These are phyloP conservation scores for Micropoecilia bifurca DNA, from an alignment of 2,797 vertebrate species.

Conservation along the genomic window DNA sequence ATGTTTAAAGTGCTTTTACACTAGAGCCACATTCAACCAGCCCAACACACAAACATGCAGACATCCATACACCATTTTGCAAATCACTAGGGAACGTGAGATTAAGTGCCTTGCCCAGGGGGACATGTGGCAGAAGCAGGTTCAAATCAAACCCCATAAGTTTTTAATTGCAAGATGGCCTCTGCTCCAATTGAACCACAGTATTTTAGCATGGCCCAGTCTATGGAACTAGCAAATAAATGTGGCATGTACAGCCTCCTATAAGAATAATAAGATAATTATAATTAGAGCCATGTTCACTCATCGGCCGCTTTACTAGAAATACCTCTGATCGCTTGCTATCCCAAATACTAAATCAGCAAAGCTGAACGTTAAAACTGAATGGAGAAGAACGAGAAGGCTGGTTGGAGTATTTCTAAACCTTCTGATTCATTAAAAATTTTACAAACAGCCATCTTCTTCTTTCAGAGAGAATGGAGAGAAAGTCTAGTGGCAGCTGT, in stretches of 20 bases:
- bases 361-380: neutral
- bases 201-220: neutral
- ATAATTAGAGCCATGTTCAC: neutral
- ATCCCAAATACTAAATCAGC: neutral
- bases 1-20: neutral
- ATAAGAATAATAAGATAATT: neutral
- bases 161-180: neutral
- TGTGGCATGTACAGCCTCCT: neutral
- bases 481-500: neutral
- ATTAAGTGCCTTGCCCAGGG: neutral
- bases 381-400: neutral
- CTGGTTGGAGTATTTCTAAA: neutral
- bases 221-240: neutral
- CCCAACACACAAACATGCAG: neutral
- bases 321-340: neutral
- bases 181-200: neutral
- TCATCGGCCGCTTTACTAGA: neutral
- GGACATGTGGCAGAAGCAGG: neutral
- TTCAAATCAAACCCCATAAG: neutral
- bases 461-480: neutral
- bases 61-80: neutral
- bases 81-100: neutral
- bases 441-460: neutral
- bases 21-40: neutral
- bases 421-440: neutral